Base-by-base conservation (phyloP, 2,888 invertebrate species). In the Lysandra bellargus region DNA sequence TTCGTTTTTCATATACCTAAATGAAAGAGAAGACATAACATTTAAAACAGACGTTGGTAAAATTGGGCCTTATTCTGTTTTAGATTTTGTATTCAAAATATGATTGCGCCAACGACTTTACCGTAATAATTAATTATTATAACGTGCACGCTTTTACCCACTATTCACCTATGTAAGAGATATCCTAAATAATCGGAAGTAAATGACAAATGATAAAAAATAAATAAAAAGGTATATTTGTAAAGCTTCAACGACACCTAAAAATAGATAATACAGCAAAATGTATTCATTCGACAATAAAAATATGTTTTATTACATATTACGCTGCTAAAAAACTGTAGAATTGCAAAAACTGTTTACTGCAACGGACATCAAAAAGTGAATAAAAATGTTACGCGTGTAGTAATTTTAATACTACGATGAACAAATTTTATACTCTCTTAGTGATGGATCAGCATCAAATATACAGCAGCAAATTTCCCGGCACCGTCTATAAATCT, bases 401-500 rank as follows among this genome's bases (percentile, higher is more conserved):
- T 74, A 74, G 49, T 75, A 75, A 75, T 75, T 23, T 75, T 53
- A 76, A 76, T 76, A 57, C 6, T 33, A 57, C 49, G 49, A 17
- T 30, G 76, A 76, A 76, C 57, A 57, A 76, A 76, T 76, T 57
- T 76, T 76, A 76, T 57, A 76, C 53, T 78, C 76, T 78, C 78
- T 77, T 61, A 80, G 80, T 77, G 78, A 81, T 80, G 80, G 76
- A 78, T 80, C 76, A 79, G 78, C 80, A 77, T 81, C 80, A 80
- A 82, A 81, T 81, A 81, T 83, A 78, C 79, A 87, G 86, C 87
- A 85, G 87, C 89, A 85, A 90, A 92, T 91, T 90, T 86, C 87
- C 85, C 85, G 87, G 87, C 90, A 90, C 89, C 90, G 90, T 90
- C 91, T 89, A 92, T 93, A 93, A 93, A 94, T 91, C 91, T 92